Base-by-base conservation (phyloP, 2,113 vertebrate genomes). In the Stegastes partitus region DNA sequence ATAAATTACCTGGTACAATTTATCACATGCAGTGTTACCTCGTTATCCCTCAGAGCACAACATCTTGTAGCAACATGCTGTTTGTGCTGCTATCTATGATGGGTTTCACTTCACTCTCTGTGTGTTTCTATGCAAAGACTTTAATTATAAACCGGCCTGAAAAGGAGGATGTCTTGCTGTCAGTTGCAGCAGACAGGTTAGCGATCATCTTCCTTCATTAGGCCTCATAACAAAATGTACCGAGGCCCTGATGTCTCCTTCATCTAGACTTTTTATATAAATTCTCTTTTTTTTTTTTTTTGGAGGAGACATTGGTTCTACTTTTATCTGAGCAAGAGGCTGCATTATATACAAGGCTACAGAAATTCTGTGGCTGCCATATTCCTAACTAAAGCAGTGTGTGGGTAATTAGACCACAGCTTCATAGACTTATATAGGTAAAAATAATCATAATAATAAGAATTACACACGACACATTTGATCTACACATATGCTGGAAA, bases 131-230 rank as follows among this genome's bases (percentile, higher is more conserved):
- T 47, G 67, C 34, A 45, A 57, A 79, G 54, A 22, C 44, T 69
- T 80, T 86, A 81, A 87, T 82, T 88, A 79, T 77, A 84, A 34
- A 75, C 25, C 16, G 47, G 64, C 68, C 56, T 80, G 68, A 82
- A 56, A 26, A 74, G 45, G 55, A 82, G 63, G 37, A 75, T 50
- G 73, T 15, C 74, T 62, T 19, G 50, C 75, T 86, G 74, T 86
- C 79, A 80, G n/a, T 56, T 61, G 74, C 42, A 62, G 59, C 51
- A 77, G 70, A 83, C 56, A 76, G 57, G 67, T 86, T 62, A 58
- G 63, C 34, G 55, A 55, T 37, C 76, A 12, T 70, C 47, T 70
- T 58, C 18, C 56, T 79, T 57, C 70, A 68, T 18, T 57, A 85
- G 65, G 67, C 56, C 72, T 85, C 78, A 81, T 91, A 85, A 84